phyloP scores from a whole-genome alignment of 2,797 vertebrate species.

The Peromyscus melanophrys region DNA sequence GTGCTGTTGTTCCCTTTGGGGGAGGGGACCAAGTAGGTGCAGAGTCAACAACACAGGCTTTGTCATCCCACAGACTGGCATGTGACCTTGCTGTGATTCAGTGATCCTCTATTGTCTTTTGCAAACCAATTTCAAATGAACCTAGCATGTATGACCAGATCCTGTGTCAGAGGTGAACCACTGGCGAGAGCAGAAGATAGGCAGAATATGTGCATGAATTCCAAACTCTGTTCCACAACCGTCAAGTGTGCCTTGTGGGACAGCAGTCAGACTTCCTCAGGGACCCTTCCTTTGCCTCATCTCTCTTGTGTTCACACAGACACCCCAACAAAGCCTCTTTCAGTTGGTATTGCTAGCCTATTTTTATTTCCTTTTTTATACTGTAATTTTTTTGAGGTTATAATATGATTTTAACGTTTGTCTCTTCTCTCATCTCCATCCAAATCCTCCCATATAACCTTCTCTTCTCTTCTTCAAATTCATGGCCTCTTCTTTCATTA shows the following conservation, averaged over 20 bases:
- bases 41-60: no score
- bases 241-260: no score
- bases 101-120: not conserved
- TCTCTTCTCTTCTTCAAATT: not conserved
- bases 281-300: not conserved
- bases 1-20: no score
- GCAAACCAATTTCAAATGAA: not conserved
- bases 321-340: not conserved
- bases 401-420: not conserved
- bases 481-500: not conserved
- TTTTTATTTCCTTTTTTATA: not conserved
- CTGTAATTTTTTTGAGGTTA: not conserved
- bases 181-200: not conserved
- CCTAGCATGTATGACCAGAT: not conserved
- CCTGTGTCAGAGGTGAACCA: not conserved
- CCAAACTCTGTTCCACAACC: not conserved
- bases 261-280: not conserved
- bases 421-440: not conserved
- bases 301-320: not conserved
- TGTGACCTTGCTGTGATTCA: not conserved
- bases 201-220: no score
- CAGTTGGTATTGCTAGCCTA: not conserved
- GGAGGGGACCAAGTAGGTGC: no score
- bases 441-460: not conserved
- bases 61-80: no score